Evolutionary conservation across 1,140 invertebrate genomes (phyloP).

Genomic region (Dinoponera quadriceps): DNA sequence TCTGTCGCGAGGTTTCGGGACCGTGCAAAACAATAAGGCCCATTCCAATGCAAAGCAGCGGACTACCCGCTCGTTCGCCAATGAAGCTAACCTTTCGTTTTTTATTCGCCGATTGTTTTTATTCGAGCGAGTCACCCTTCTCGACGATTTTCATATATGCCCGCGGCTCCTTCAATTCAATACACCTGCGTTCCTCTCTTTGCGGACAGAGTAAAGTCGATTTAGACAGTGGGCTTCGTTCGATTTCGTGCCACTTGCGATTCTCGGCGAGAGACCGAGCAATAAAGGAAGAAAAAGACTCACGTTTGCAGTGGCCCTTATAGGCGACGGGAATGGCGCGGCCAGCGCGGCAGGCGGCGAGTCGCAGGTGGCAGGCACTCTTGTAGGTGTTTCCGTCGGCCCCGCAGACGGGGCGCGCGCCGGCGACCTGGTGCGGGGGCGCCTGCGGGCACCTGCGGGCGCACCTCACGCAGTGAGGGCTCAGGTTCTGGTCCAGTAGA

Average conservation of each 20-base stretch:
- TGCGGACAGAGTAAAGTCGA: neutral
- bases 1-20: constrained; percentile 77
- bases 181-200: neutral
- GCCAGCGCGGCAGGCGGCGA: constrained; percentile 92
- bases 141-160: neutral
- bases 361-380: constrained; percentile 93
- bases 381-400: constrained; percentile 94
- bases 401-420: constrained; percentile 91
- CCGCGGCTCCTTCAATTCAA: neutral
- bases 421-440: constrained; percentile 82
- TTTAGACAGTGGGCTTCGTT: too few species aligned
- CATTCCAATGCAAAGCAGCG: constrained; percentile 79
- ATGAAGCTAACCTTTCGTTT: constrained; percentile 59
- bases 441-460: constrained; percentile 88
- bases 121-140: neutral
- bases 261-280: neutral
- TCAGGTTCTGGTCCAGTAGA: constrained; percentile 94
- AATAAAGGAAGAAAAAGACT: constrained; percentile 77
- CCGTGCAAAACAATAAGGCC: constrained; percentile 78
- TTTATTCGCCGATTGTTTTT: neutral
- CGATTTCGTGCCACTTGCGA: too few species aligned
- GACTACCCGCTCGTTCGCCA: constrained; percentile 43
- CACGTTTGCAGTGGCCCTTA: constrained; percentile 93
- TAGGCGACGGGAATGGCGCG: constrained; percentile 94
- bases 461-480: constrained; percentile 93